Evolutionary conservation across 2,797 vertebrate species (phyloP).

Genomic region (Coregonus sp.): DNA sequence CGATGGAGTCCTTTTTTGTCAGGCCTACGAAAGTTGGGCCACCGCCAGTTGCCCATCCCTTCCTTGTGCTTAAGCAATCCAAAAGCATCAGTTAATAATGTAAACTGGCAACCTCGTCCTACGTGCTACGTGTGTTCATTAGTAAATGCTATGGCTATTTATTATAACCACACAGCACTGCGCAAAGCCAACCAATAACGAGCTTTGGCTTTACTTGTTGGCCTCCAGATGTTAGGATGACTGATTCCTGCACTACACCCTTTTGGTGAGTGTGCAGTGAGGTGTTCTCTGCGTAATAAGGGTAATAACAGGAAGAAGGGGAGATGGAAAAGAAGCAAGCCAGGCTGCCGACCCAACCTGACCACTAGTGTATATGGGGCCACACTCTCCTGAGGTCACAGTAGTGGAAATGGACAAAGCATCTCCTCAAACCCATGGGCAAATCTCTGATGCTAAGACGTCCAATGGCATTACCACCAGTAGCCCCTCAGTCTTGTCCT

Average conservation of each 20-base stretch:
- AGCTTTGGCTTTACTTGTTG: conserved; percentile 23
- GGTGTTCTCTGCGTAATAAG: not conserved
- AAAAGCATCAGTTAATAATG: not conserved
- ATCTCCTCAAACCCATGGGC: no score
- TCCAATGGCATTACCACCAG: conserved; percentile 16
- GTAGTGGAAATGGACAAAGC: no score
- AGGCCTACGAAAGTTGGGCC: no score
- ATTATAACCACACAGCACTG: conserved; percentile 20
- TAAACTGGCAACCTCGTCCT: conserved; percentile 11
- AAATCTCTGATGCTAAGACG: no score
- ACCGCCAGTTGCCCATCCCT: no score
- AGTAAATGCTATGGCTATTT: conserved; percentile 16
- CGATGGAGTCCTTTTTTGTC: no score
- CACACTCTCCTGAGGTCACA: not conserved
- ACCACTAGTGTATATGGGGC: not conserved
- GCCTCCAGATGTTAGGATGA: conserved; percentile 23
- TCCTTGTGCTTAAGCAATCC: not conserved
- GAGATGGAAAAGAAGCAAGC: no score
- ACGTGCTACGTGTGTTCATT: not conserved
- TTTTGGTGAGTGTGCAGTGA: not conserved
- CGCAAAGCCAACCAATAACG: conserved; percentile 19
- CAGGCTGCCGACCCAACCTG: not conserved
- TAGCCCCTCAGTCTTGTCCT: no score
- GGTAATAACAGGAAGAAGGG: conserved; percentile 4
- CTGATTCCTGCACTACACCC: conserved; percentile 8